Conservation (phyloP, 1,140 invertebrate genomes). For the Spodoptera litura region DNA sequence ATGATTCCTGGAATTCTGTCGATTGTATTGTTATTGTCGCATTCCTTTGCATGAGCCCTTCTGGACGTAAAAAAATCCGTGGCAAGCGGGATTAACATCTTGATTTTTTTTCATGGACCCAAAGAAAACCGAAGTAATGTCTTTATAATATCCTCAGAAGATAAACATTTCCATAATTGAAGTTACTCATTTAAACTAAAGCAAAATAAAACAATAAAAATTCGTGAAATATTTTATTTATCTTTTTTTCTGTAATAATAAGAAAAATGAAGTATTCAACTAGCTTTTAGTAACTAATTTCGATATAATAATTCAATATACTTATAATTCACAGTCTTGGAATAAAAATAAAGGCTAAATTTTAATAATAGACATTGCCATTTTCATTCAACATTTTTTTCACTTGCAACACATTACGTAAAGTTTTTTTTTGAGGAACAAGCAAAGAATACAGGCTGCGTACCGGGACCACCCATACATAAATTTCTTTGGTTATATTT, state of each 20-base stretch:
- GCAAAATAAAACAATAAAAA: not conserved
- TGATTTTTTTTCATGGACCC: too few relatives aligned
- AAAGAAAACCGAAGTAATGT: too few relatives aligned
- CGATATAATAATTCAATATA: conserved; percentile 47
- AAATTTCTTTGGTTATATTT: conserved; percentile 64
- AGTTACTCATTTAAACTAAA: not conserved
- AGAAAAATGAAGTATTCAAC: conserved; percentile 43
- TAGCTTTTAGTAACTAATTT: conserved; percentile 45
- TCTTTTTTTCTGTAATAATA: conserved; percentile 45
- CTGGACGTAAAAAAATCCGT: too few relatives aligned
- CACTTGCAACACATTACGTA: conserved; percentile 21
- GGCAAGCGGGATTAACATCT: too few relatives aligned
- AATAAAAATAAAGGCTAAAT: conserved; percentile 56
- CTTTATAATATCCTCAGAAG: too few relatives aligned
- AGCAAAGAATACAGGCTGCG: conserved; percentile 6
- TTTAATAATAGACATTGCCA: conserved; percentile 41
- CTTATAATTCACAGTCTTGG: conserved; percentile 60
- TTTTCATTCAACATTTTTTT: conserved; percentile 24
- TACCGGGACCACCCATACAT: conserved; percentile 37
- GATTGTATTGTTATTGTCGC: too few relatives aligned
- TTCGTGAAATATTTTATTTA: conserved; percentile 49
- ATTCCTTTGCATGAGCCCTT: too few relatives aligned
- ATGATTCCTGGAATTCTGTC: too few relatives aligned
- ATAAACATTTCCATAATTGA: too few relatives aligned
- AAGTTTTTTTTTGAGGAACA: conserved; percentile 6